A percentile compares a stretch with the other conserved stretches of the same genome.
phyloP scores from a whole-genome alignment of 2,113 vertebrate genomes.

The Dicentrarchus labrax region DNA sequence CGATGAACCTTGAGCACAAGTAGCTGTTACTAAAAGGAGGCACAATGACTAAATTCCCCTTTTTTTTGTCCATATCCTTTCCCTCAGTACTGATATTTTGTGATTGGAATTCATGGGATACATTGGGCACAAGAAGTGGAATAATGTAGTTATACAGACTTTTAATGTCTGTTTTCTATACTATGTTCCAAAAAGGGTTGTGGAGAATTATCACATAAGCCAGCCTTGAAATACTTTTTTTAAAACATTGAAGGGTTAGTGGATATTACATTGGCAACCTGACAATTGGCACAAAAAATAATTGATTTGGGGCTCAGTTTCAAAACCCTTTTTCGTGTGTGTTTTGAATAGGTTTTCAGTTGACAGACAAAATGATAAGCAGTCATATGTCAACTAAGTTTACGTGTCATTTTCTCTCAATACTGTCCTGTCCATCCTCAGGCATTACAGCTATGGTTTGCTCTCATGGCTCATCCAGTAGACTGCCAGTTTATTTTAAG shows the following conservation, averaged over 20 bases:
- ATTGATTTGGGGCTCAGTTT: background rate
- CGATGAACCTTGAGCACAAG: too few species aligned
- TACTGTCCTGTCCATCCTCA: background rate
- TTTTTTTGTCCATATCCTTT: background rate
- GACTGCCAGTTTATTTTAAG: conserved; percentile 67
- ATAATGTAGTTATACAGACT: background rate
- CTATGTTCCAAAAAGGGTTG: background rate
- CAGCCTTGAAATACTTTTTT: background rate
- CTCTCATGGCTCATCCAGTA: conserved; percentile 37
- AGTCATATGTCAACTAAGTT: conserved; percentile 31
- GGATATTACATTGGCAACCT: background rate
- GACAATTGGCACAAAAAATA: background rate
- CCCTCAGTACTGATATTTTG: background rate
- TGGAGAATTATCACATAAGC: background rate
- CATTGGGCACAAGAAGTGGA: background rate
- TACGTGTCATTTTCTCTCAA: conserved; percentile 17
- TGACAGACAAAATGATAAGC: conserved; percentile 2
- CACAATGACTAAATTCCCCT: too few species aligned
- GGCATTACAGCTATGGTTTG: background rate
- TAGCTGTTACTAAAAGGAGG: background rate
- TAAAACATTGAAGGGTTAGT: background rate
- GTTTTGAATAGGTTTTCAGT: background rate
- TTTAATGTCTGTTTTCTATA: background rate
- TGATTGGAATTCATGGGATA: background rate
- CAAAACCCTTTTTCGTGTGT: background rate